Percentiles rank a stretch among this genome's conserved stretches.
These are phyloP conservation scores for Eulacestoma nigropectus DNA, from an alignment of 2,113 vertebrate species.

Conservation along the genomic window DNA sequence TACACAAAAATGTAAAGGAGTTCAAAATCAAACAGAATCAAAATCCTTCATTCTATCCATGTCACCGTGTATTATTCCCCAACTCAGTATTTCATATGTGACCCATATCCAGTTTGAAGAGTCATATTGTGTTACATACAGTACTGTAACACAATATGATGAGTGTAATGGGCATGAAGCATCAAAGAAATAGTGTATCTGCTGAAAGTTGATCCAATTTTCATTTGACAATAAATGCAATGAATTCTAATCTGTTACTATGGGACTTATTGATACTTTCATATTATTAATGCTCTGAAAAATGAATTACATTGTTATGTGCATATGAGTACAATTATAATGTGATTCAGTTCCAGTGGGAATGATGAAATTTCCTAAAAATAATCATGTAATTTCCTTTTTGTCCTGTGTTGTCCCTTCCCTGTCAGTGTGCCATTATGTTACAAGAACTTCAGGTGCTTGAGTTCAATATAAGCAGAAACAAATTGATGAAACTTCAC, in stretches of 20 bases:
- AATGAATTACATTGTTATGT: conserved; percentile 29
- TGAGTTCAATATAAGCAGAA: conserved; percentile 17
- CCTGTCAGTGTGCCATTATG: not conserved
- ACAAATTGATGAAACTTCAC: conserved; percentile 33
- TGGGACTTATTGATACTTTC: conserved; percentile 21
- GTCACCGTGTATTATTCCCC: not conserved
- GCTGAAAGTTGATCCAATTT: not conserved
- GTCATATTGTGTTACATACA: not conserved
- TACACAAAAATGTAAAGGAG: not conserved
- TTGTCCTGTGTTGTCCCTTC: not conserved
- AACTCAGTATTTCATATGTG: conserved; percentile 2
- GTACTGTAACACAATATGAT: not conserved
- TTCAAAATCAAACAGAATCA: not conserved
- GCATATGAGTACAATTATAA: conserved; percentile 31
- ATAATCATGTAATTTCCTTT: conserved; percentile 51
- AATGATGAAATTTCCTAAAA: conserved; percentile 49
- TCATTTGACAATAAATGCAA: not conserved
- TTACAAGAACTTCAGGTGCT: conserved; percentile 1
- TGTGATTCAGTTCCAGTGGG: not conserved
- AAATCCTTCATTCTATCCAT: not conserved
- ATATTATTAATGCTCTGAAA: conserved; percentile 16
- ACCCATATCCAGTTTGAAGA: not conserved
- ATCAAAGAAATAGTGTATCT: not conserved
- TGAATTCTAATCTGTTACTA: conserved; percentile 6
- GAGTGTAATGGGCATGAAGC: not conserved